These are phyloP conservation scores for Grammomys surdaster DNA, from an alignment of 2,113 vertebrate genomes.

Conservation along the genomic window DNA sequence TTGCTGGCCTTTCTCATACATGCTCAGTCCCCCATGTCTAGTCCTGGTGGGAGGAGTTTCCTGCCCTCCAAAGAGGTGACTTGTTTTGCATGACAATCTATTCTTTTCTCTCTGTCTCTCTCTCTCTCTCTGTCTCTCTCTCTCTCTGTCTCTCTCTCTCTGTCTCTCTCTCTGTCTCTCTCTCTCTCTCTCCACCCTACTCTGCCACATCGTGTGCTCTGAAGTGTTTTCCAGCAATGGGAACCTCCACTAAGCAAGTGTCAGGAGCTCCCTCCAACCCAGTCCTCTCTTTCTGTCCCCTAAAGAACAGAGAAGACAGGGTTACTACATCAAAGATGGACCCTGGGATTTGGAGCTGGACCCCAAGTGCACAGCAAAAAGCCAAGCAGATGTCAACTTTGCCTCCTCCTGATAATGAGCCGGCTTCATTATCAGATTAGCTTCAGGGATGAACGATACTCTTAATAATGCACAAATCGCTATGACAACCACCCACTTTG, in stretches of 20 bases:
- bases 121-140: no score
- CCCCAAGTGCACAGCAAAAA: conserved; percentile 47
- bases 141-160: background rate
- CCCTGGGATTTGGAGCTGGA: background rate
- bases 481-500: conserved; percentile 88
- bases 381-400: conserved; percentile 53
- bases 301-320: background rate
- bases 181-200: background rate
- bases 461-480: conserved; percentile 88
- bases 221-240: background rate
- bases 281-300: background rate
- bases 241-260: background rate
- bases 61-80: background rate
- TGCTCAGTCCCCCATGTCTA: background rate
- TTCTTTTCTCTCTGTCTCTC: background rate
- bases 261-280: background rate
- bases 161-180: background rate
- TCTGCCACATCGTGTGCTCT: background rate
- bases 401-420: conserved; percentile 79
- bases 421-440: conserved; percentile 86
- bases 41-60: background rate
- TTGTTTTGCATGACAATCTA: background rate
- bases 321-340: background rate
- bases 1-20: background rate
- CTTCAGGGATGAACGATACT: conserved; percentile 84